Base-by-base conservation (phyloP, 2,888 invertebrate species). In the Dynastes grantii region DNA sequence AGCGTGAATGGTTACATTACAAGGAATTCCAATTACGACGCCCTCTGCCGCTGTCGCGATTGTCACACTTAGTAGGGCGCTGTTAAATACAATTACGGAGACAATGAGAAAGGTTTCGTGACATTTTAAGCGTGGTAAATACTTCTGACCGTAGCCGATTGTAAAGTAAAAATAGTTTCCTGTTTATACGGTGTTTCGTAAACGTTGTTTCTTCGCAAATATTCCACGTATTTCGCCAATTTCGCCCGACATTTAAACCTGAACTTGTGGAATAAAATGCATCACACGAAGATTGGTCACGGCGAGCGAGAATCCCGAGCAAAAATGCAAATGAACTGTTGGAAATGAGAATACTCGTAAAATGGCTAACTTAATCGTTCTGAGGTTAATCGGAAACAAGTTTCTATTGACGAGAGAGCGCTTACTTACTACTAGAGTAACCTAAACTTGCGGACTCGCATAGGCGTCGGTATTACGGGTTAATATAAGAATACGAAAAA, bases 21-120 rank as follows among this genome's bases (percentile, higher is more conserved):
- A 75, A 61, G 73, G 73, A 75, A 75, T 75, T 75, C 73, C 73
- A 75, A 75, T 75, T 75, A 75, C 73, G 61, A 49, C 61, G 61
- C 61, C 61, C 73, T 75, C 58, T 45, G 22, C 37, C 27, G 73
- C 73, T 45, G 63, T 61, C 63, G 61, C 73, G 73, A 63, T 75
- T 75, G 73, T 75, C 73, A 75, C 73, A 63, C 63, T 75, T 45
- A 61, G 61, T 45, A 45, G 73, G 63, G 73, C 45, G 73, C 22
- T 75, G 61, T 49, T 75, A 75, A 61, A 75, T 75, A 75, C 55
- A 71, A 75, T 63, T 75, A 75, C 73, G 27, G 37, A 75, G 73
- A 63, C 61, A 75, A 63, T 51, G 63, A 61, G 63, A 63, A 61
- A 75, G 73, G 61, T 75, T 75, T 75, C 63, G 61, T 75, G 73